These are phyloP conservation scores for Parauchenoglanis punctatus DNA, from an alignment of 2,797 vertebrate genomes.

Conservation along the genomic window DNA sequence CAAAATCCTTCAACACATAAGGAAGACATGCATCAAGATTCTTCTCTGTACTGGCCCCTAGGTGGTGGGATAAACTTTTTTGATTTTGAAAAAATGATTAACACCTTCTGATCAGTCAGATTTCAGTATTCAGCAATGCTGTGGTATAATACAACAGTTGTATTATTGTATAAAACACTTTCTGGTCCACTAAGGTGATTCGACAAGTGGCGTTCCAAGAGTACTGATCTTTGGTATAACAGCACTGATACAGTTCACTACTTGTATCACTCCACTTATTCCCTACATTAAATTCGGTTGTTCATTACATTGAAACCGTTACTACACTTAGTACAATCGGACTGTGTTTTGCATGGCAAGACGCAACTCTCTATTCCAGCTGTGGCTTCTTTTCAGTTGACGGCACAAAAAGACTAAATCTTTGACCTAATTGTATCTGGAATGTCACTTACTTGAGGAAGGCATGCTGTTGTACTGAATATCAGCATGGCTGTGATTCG, in stretches of 20 bases:
- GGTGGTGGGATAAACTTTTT: background rate
- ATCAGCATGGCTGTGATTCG: background rate
- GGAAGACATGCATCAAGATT: background rate
- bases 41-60: background rate
- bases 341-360: background rate
- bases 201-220: too few species aligned
- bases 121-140: too few species aligned
- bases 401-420: background rate
- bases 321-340: background rate
- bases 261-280: background rate
- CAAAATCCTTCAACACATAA: background rate
- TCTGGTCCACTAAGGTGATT: too few species aligned
- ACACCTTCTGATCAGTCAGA: too few species aligned
- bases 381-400: background rate
- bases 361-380: background rate
- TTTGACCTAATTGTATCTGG: background rate
- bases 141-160: too few species aligned
- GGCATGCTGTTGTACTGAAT: background rate
- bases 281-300: background rate
- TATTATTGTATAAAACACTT: too few species aligned
- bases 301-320: background rate
- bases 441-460: background rate
- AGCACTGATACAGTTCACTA: background rate
- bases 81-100: too few species aligned
- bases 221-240: background rate